Evolutionary conservation across 2,888 invertebrate genomes (phyloP), one percentile per base, ranked within the genome.

Genomic region (Drepana falcataria): DNA sequence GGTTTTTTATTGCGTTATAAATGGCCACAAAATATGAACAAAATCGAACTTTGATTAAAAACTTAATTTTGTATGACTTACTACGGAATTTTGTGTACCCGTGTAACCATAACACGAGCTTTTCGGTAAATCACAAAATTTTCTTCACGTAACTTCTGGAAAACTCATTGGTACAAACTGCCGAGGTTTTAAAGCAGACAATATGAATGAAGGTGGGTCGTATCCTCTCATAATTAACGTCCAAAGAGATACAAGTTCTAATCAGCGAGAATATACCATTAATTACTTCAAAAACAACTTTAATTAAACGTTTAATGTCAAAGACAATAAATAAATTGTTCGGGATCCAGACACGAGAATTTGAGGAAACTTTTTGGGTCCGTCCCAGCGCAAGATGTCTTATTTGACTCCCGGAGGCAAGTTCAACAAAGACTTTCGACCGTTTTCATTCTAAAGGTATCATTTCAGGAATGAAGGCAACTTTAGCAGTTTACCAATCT

Each of bases 401-500:
- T 72, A 78, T 79, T 76, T 73, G 66, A 70, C 65, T 74, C 69
- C 57, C 63, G 66, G 57, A 69, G 61, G 65, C 59, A 69, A 73
- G 67, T 74, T 64, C 41, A 48, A 55, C 35, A 49, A 64, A 65
- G 59, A 59, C 61, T 59, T 60, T 62, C 61, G 55, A 49, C 54
- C 63, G 61, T 63, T 69, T 66, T 68, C 68, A 58, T 65, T 75
- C 65, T 65, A 64, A 70, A 73, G 72, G 68, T 76, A 75, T 75
- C 75, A 70, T 74, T 76, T 69, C 58, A 59, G 64, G 60, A 75
- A 72, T 69, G 75, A 58, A 65, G 59, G 55, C 62, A 77, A 77
- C 67, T 79, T 76, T 60, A 54, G 53, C 63, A 62, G 64, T 73
- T 75, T 77, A 75, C 75, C 74, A 75, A 76, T 73, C 67, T 75